These are phyloP conservation scores for Lepus timidus DNA, from an alignment of 2,113 vertebrate species.

Conservation along the genomic window DNA sequence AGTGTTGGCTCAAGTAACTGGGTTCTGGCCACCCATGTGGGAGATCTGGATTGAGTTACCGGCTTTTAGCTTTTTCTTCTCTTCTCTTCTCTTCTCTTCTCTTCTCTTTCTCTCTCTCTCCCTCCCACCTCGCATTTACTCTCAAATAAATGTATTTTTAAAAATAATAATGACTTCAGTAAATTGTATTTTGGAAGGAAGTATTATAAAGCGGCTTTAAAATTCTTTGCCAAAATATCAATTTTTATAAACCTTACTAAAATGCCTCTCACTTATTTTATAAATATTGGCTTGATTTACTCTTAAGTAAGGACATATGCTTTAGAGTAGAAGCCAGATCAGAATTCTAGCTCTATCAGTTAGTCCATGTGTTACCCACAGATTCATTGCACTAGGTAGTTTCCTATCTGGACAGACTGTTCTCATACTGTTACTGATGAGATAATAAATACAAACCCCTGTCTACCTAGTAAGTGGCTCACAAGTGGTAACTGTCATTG, in stretches of 20 bases:
- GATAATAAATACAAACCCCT: not conserved
- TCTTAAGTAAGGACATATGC: not conserved
- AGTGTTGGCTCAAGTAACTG: too few relatives aligned
- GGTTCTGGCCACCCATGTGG: too few relatives aligned
- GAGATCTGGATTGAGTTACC: too few relatives aligned
- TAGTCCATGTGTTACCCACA: not conserved
- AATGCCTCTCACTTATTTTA: conserved; percentile 37
- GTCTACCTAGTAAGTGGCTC: not conserved
- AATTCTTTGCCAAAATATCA: not conserved
- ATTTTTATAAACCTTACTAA: conserved; percentile 55
- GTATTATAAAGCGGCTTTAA: not conserved
- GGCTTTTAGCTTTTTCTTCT: too few relatives aligned
- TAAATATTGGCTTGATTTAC: conserved; percentile 41
- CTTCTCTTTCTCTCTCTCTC: too few relatives aligned
- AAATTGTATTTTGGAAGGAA: not conserved
- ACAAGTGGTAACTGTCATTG: not conserved
- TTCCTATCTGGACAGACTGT: not conserved
- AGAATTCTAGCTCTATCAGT: conserved; percentile 14
- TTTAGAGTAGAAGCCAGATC: not conserved
- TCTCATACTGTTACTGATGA: not conserved
- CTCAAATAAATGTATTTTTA: too few relatives aligned
- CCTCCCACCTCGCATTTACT: too few relatives aligned
- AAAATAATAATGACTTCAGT: not conserved
- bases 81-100: too few relatives aligned
- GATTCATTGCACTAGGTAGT: not conserved